phyloP scores from a whole-genome alignment of 2,888 invertebrate genomes.

The Cheilosia urbana region DNA sequence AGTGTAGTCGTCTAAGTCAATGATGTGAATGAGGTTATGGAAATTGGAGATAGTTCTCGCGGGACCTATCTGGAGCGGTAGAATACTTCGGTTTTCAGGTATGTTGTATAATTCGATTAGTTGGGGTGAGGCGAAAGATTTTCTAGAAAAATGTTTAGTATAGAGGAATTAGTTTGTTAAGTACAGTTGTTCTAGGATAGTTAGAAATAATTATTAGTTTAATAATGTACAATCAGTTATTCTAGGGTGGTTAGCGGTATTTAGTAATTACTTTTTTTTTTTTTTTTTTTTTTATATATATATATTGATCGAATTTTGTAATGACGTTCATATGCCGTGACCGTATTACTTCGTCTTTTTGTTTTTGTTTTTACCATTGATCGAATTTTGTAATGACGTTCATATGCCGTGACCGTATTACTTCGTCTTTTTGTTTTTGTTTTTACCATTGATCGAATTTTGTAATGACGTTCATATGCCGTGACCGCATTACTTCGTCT shows the following conservation, averaged over 20 bases:
- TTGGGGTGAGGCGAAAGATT: not conserved
- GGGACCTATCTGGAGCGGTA: conserved; percentile 35
- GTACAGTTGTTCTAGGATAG: too few relatives aligned
- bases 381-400: not conserved
- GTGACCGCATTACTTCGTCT: too few relatives aligned
- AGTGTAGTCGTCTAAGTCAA: conserved; percentile 26
- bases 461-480: not conserved
- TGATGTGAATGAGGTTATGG: conserved; percentile 24
- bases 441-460: not conserved
- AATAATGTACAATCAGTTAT: too few relatives aligned
- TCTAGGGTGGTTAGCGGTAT: too few relatives aligned
- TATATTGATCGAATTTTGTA: not conserved
- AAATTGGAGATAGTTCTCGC: conserved; percentile 21
- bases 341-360: too few relatives aligned
- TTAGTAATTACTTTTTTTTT: too few relatives aligned
- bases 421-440: too few relatives aligned
- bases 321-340: not conserved
- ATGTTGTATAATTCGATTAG: conserved; percentile 11
- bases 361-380: too few relatives aligned
- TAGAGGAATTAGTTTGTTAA: not conserved
- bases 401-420: not conserved
- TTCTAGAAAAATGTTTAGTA: not conserved
- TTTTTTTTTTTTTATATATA: too few relatives aligned
- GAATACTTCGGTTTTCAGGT: conserved; percentile 10
- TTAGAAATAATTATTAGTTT: too few relatives aligned